These are phyloP conservation scores for Brachyopa scutellaris DNA, from an alignment of 2,888 invertebrate genomes.

Conservation along the genomic window DNA sequence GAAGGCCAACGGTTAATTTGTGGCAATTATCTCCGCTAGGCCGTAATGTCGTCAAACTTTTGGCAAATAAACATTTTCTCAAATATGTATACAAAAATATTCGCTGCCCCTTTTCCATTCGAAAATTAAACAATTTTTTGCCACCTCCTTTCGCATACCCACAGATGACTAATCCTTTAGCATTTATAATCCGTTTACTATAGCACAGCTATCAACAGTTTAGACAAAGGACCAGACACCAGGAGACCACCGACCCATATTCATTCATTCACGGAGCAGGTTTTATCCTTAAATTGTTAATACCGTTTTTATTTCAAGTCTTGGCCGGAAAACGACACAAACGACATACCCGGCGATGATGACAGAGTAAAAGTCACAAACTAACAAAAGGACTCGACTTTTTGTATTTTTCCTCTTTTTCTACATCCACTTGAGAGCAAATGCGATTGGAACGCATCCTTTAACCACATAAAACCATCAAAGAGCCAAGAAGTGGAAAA, in stretches of 20 bases:
- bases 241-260: conserved; percentile 40
- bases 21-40: neutral
- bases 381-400: conserved; percentile 43
- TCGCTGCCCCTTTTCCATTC: neutral
- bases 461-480: conserved; percentile 29
- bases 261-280: conserved; percentile 32
- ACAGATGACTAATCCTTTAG: neutral
- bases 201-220: conserved; percentile 64
- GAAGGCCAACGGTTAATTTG: conserved; percentile 9
- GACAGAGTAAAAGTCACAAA: conserved; percentile 50
- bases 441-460: conserved; percentile 29
- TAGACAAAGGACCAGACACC: conserved; percentile 52
- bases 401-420: neutral
- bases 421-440: conserved; percentile 52
- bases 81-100: no score
- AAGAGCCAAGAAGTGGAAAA: conserved; percentile 45
- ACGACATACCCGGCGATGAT: neutral
- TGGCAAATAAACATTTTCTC: neutral
- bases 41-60: neutral
- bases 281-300: conserved; percentile 54
- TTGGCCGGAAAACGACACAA: conserved; percentile 8
- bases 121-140: no score
- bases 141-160: no score
- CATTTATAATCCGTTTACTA: conserved; percentile 66
- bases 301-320: conserved; percentile 53